A percentile compares a stretch with the other conserved stretches of the same genome.
phyloP scores from a whole-genome alignment of 2,797 vertebrate species.

The Phoeniculus purpureus region DNA sequence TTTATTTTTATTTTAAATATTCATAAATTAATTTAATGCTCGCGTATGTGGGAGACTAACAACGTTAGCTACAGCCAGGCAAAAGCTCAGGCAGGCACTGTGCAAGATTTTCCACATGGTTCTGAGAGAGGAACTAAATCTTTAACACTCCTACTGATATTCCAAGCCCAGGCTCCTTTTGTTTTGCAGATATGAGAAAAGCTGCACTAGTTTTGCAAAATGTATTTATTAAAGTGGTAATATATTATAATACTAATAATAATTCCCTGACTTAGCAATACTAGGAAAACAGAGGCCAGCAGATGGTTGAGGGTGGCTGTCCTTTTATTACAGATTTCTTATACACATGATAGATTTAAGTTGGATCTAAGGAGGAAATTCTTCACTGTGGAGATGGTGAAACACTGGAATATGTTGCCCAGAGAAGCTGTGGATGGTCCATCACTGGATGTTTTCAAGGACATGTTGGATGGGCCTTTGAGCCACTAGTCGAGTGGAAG shows the following conservation, averaged over 20 bases:
- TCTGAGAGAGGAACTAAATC: background rate
- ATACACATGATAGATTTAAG: too few relatives aligned
- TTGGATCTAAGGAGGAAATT: too few relatives aligned
- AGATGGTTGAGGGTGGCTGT: background rate
- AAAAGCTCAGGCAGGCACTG: background rate
- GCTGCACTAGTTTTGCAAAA: background rate
- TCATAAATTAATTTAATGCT: constrained; percentile 20
- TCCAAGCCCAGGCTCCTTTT: background rate
- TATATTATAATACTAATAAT: background rate
- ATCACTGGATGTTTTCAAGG: too few relatives aligned
- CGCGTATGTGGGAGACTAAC: background rate
- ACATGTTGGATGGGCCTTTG: too few relatives aligned
- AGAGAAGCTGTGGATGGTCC: too few relatives aligned
- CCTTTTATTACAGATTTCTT: background rate
- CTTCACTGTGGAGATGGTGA: too few relatives aligned
- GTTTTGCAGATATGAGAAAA: background rate
- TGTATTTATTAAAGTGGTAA: background rate
- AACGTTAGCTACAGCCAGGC: background rate
- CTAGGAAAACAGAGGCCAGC: background rate
- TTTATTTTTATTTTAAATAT: constrained; percentile 47
- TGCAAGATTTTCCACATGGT: constrained; percentile 8
- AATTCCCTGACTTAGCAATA: background rate
- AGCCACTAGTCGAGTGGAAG: too few relatives aligned
- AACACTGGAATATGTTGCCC: too few relatives aligned
- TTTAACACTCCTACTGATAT: background rate